Percentiles rank a stretch among this genome's conserved stretches.
Conservation (phyloP, 2,888 invertebrate genomes). For the Galerucella calmariensis region DNA sequence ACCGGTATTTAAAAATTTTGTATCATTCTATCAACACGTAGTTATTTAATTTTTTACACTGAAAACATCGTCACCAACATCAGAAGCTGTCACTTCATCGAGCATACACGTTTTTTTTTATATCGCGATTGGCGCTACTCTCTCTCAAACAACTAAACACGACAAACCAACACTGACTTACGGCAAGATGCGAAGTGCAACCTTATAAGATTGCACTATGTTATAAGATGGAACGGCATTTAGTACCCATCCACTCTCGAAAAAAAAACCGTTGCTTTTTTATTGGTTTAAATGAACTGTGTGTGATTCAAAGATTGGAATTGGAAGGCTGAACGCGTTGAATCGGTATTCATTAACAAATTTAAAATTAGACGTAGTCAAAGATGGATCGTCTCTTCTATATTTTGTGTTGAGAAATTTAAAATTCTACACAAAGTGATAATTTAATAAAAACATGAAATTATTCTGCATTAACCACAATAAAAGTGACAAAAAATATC, state of each 20-base stretch:
- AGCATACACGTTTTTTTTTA: constrained; percentile 18
- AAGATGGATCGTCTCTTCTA: background rate
- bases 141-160: constrained; percentile 48
- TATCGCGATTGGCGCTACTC: constrained; percentile 21
- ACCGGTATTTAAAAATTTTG: too few species aligned
- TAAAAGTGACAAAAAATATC: too few species aligned
- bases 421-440: too few species aligned
- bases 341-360: background rate
- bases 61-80: constrained; percentile 21
- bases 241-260: constrained; percentile 23
- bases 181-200: constrained; percentile 40
- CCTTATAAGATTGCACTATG: constrained; percentile 35
- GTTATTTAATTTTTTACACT: background rate
- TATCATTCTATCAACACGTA: background rate
- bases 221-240: constrained; percentile 33
- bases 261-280: constrained; percentile 34
- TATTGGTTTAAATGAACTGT: constrained; percentile 27
- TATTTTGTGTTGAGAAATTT: too few species aligned
- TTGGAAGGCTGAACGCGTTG: background rate
- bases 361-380: background rate
- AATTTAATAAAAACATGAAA: too few species aligned
- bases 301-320: constrained; percentile 30
- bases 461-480: too few species aligned
- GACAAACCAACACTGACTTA: constrained; percentile 58
- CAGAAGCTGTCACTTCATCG: constrained; percentile 8